Evolutionary conservation across 2,888 invertebrate species (phyloP), one percentile per base, ranked within the genome.

Genomic region (Aphodius granarius): DNA sequence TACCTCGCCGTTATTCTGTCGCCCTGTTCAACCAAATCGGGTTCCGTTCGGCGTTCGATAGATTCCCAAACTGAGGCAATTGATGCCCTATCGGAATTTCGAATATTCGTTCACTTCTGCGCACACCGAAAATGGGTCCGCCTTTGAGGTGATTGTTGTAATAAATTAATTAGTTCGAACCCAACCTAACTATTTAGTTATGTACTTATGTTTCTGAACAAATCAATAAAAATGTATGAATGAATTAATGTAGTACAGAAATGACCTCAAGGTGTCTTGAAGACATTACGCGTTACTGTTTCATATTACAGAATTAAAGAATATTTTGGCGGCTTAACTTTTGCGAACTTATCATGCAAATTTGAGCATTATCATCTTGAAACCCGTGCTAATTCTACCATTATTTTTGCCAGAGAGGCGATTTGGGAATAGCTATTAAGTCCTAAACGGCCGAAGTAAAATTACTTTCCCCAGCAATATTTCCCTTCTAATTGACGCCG

Each of bases 21-120:
- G 66, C 62, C 78, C 78, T 78, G 76, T 65, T 78, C 72, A 72
- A 75, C 71, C 74, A 73, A 75, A 78, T 78, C 78, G 73, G 77
- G 73, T 68, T 75, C 72, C 73, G 77, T 78, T 77, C 78, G 77
- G 76, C 66, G 73, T 71, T 75, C 77, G 76, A 78, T 78, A 75
- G 78, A 18, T 74, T 75, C 75, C 76, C 75, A 76, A 77, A 75
- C 75, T 23, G 21, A 43, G 43, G 43, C 43, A 43, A 43, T 43
- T 43, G 43, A 43, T 43, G 43, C 13, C 43, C 43, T 43, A 43
- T 43, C 16, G 75, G 66, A 20, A 19, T 65, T 65, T 19, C 13
- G 66, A 19, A 65, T 43, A 43, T 43, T 43, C 43, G 43, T 6
- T 43, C 43, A 43, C 43, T 43, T 13, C 43, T 43, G 43, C 43